Evolutionary conservation across 2,797 vertebrate species (phyloP).

Genomic region (Falco biarmicus): DNA sequence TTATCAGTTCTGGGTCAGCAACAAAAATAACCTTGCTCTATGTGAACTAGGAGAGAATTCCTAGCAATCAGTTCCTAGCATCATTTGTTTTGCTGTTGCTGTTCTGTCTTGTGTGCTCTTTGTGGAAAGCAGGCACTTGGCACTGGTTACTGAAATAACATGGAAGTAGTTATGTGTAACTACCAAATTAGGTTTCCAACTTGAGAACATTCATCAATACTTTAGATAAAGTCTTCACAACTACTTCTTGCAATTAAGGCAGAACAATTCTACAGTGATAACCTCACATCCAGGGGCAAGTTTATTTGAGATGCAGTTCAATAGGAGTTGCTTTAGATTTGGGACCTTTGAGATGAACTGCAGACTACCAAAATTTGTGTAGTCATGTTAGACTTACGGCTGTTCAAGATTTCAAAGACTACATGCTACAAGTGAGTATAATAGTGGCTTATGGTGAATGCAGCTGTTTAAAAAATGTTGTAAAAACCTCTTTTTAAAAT

Average conservation of each 20-base stretch:
- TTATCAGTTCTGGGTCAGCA: neutral
- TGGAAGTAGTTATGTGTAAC: neutral
- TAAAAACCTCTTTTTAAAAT: neutral
- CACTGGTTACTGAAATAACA: neutral
- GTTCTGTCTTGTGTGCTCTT: neutral
- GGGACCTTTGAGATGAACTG: neutral
- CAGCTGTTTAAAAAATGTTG: neutral
- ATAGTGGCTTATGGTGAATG: neutral
- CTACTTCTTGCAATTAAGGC: neutral
- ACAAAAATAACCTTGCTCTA: neutral
- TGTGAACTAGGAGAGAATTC: neutral
- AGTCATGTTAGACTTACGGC: neutral
- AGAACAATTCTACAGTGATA: neutral
- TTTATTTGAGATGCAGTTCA: neutral
- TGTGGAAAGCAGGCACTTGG: neutral
- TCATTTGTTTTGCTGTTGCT: neutral
- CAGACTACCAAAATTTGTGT: neutral
- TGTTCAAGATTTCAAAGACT: neutral
- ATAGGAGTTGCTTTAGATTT: neutral
- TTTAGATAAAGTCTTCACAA: neutral
- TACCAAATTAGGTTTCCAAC: neutral
- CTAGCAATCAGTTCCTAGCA: neutral
- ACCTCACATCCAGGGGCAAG: neutral
- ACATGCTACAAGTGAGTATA: neutral
- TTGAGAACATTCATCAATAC: neutral